Conservation (phyloP, 1,140 invertebrate genomes). For the Drosophila paulistorum region DNA sequence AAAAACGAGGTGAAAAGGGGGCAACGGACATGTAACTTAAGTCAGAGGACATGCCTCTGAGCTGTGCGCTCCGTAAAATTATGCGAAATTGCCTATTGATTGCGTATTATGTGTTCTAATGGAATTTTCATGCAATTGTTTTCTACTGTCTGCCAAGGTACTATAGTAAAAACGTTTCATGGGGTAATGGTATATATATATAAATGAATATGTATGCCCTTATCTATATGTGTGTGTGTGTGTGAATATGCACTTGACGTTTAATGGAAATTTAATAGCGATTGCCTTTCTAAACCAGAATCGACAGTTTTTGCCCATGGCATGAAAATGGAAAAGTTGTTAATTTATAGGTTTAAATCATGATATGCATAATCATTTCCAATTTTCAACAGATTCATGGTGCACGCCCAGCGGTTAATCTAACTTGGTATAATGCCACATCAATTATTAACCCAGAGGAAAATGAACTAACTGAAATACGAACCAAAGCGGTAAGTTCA, state of each 20-base stretch:
- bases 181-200: slow-evolving; percentile 23
- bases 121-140: slow-evolving; percentile 67
- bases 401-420: slow-evolving; percentile 90
- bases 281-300: slow-evolving; percentile 18
- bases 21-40: background rate
- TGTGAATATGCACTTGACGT: slow-evolving; percentile 43
- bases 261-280: slow-evolving; percentile 64
- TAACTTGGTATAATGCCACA: slow-evolving; percentile 93
- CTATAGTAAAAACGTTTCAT: slow-evolving; percentile 10
- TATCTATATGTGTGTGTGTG: background rate
- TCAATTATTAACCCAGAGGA: slow-evolving; percentile 84
- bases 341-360: slow-evolving; percentile 1
- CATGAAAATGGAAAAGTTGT: slow-evolving; percentile 25
- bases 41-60: slow-evolving; percentile 33
- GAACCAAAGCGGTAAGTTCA: slow-evolving; percentile 71
- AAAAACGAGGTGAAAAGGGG: background rate
- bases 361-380: background rate
- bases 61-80: slow-evolving; percentile 51
- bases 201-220: background rate
- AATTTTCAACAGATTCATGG: slow-evolving; percentile 85
- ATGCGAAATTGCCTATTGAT: slow-evolving; percentile 70
- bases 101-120: slow-evolving; percentile 67
- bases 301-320: background rate
- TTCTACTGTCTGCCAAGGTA: slow-evolving; percentile 31
- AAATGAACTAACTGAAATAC: slow-evolving; percentile 69